Evolutionary conservation across 2,113 vertebrate genomes (phyloP), one percentile per base, ranked within the genome.

Genomic region (Osmerus eperlanus): DNA sequence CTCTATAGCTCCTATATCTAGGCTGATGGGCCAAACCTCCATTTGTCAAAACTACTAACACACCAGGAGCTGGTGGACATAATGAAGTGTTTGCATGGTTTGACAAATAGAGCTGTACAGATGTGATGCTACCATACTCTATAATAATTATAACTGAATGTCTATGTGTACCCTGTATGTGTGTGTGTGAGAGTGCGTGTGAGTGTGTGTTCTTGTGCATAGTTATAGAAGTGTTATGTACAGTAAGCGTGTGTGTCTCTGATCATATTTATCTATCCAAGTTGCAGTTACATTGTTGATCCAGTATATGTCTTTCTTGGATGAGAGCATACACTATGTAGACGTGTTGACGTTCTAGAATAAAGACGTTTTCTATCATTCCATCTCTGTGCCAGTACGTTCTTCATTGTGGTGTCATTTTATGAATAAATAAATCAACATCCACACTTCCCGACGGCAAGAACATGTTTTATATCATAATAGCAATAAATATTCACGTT

Each of bases 401-500:
- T 41, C 36, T 32, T 32, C 29, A 3, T 32, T 41, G 36, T 41
- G 36, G 1, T 6, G 6, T 41, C 36, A 41, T 9, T 41, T 41
- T 41, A 9, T 4, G 11, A 41, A 41, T 6, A 53, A 78, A 78
- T 15, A 41, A 74, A 67, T 69, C 61, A 47, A 78, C 55, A 64
- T 14, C 18, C 58, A 63, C 61, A 28, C 14, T 75, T 84, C 88
- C 77, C 84, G 89, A 90, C 86, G 82, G 90, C 90, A 90, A 87
- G 81, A 90, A 92, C 89, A 90, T 23, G 1, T 90, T 85, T 90
- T 91, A 80, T 81, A 88, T 88, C 78, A 90, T 90, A 85, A 89
- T 84, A 90, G 89, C 91, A 92, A 91, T 93, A 92, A 92, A 92
- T 93, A 92, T 89, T 90, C 85, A 92, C 87, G 87, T 90, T 85